Evolutionary conservation across 2,888 invertebrate species (phyloP).

Genomic region (Candidula unifasciata): DNA sequence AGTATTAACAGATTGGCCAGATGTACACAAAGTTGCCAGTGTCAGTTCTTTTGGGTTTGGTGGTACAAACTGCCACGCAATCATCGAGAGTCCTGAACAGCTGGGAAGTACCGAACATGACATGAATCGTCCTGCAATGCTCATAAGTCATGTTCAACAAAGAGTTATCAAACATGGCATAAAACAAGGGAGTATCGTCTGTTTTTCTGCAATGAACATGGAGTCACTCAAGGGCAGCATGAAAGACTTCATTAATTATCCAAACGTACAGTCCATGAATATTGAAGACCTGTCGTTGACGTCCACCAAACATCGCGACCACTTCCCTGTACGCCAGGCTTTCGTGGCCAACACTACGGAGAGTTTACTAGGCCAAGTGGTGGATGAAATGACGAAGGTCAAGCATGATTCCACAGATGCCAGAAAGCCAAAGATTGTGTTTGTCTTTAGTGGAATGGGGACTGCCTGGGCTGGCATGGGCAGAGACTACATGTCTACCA

Average conservation of each 20-base stretch:
- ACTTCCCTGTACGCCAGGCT: slow-evolving; percentile 46
- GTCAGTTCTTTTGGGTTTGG: slow-evolving; percentile 70
- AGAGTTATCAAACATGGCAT: too few relatives aligned
- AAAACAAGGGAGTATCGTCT: slow-evolving; percentile 43
- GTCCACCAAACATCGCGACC: slow-evolving; percentile 55
- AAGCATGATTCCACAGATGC: background rate
- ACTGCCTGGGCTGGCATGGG: slow-evolving; percentile 70
- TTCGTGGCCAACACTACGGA: slow-evolving; percentile 41
- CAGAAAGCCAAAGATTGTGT: slow-evolving; percentile 54
- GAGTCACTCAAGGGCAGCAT: slow-evolving; percentile 50
- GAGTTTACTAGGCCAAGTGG: background rate
- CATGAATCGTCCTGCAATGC: slow-evolving; percentile 66
- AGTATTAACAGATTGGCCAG: slow-evolving; percentile 50
- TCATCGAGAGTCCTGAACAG: slow-evolving; percentile 51
- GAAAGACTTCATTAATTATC: slow-evolving; percentile 31
- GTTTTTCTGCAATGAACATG: slow-evolving; percentile 49
- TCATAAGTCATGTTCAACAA: slow-evolving; percentile 40
- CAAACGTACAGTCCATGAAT: slow-evolving; percentile 11
- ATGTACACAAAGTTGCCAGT: slow-evolving; percentile 57
- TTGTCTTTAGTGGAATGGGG: slow-evolving; percentile 70
- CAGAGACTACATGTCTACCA: slow-evolving; percentile 55
- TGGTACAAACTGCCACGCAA: slow-evolving; percentile 67
- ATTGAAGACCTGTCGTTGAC: slow-evolving; percentile 55
- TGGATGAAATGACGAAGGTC: slow-evolving; percentile 3
- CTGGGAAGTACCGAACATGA: background rate